These are phyloP conservation scores for Empis stercorea DNA, from an alignment of 2,888 invertebrate species.

Conservation along the genomic window DNA sequence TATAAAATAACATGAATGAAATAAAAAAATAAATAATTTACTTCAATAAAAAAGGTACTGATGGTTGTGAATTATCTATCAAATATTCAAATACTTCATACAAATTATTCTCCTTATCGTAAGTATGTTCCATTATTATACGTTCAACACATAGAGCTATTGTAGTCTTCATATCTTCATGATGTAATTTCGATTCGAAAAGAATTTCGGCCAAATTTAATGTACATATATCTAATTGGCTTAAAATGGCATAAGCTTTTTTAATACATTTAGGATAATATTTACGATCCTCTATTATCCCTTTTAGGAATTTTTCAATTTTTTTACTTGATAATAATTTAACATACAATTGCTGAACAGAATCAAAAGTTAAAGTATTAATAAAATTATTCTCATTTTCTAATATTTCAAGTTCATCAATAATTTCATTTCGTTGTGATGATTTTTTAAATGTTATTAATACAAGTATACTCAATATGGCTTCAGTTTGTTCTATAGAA, in stretches of 20 bases:
- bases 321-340: neutral
- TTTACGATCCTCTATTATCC: slow-evolving; percentile 12
- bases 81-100: slow-evolving; percentile 20
- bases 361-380: no score
- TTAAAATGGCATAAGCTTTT: slow-evolving; percentile 22
- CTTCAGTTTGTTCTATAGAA: slow-evolving; percentile 20
- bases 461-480: slow-evolving; percentile 24
- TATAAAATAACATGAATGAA: no score
- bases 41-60: slow-evolving; percentile 21
- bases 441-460: slow-evolving; percentile 9
- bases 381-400: no score
- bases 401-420: no score
- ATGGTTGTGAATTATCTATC: slow-evolving; percentile 20
- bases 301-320: slow-evolving; percentile 1
- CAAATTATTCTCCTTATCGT: slow-evolving; percentile 16
- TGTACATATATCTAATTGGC: slow-evolving; percentile 18
- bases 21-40: slow-evolving; percentile 6
- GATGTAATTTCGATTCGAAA: slow-evolving; percentile 17
- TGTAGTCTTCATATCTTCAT: slow-evolving; percentile 22
- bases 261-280: slow-evolving; percentile 20
- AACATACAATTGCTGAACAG: neutral
- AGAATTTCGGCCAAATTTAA: slow-evolving; percentile 16
- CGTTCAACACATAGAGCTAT: slow-evolving; percentile 24
- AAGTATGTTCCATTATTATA: slow-evolving; percentile 13
- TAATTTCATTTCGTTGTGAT: neutral